Conservation (phyloP, 2,888 invertebrate genomes). For the Tineola bisselliella region DNA sequence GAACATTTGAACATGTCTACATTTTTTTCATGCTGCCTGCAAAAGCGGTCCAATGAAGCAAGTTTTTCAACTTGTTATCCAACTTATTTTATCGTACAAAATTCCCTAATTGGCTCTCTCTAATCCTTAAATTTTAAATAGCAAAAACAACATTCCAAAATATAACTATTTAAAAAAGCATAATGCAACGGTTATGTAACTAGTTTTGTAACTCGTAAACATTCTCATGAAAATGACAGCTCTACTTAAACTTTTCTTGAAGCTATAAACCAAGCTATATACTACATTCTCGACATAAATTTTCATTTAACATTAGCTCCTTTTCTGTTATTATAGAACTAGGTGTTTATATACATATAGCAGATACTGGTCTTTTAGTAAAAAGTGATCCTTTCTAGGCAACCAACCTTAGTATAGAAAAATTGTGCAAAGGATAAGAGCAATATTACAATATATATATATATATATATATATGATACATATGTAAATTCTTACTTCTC, state of each 20-base stretch:
- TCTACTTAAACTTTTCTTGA: neutral
- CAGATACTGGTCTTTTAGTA: no score
- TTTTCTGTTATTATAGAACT: no score
- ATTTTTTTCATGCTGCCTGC: neutral
- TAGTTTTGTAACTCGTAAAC: neutral
- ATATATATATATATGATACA: no score
- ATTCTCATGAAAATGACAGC: neutral
- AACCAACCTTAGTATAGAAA: no score
- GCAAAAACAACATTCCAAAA: neutral
- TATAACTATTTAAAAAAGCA: neutral
- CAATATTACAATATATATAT: no score
- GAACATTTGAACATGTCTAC: neutral
- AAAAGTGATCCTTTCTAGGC: no score
- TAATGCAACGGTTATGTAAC: neutral
- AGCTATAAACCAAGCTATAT: no score
- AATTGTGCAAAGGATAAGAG: no score
- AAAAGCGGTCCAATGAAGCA: conserved; percentile 14
- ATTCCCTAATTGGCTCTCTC: neutral
- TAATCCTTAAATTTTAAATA: neutral
- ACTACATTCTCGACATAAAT: no score
- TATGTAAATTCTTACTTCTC: no score
- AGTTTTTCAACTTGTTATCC: neutral
- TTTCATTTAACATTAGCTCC: no score
- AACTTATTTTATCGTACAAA: neutral
- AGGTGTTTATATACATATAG: no score